Base-by-base conservation (phyloP, 2,113 vertebrate genomes). In the Callopanchax toddi region DNA sequence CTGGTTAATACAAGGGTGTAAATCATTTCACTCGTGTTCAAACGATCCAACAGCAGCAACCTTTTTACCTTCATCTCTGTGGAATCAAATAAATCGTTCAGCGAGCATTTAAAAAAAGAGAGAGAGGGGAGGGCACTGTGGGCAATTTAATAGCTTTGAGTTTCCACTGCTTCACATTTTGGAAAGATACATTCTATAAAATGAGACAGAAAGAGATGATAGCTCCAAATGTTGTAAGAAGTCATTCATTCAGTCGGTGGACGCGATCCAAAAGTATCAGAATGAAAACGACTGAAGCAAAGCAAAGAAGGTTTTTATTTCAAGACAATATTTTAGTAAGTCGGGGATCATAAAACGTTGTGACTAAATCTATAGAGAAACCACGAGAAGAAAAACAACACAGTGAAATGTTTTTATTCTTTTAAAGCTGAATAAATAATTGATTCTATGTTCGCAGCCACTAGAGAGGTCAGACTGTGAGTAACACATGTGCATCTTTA, bases 1-100 rank as follows among this genome's bases (percentile, higher is more conserved):
- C 58, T 13, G 61, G 36, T 67, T 74, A 71, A 71, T 65, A 45
- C 32, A 3, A 46, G 20, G n/a, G 22, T 6, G 64, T 86, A 81
- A 82, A 88, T 88, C 77, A 65, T 60, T 56, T 46, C 16, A 1
- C 53, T 60, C 22, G 5, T 54, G 59, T 53, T 71, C 59, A 60
- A 73, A 39, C 53, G 37, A 39, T 46, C 74, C 23, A 22, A 75
- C 21, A 62, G 63, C 79, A 0, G 32, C 72, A 56, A 81, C 71
- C 78, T 79, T 78, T 80, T 76, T 67, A 73, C 76, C 74, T 79
- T 68, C 9, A 23, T 55, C 45, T 61, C 76, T 29, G 32, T 8
- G 18, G 69, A 53, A 77, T 76, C 60, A 58, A 62, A 69, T 48
- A 34, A 54, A 48, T 54, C 53, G 1, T 70, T 66, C 62, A 42